These are phyloP conservation scores for Heteromyza rotundicornis DNA, from an alignment of 2,888 invertebrate species.

Conservation along the genomic window DNA sequence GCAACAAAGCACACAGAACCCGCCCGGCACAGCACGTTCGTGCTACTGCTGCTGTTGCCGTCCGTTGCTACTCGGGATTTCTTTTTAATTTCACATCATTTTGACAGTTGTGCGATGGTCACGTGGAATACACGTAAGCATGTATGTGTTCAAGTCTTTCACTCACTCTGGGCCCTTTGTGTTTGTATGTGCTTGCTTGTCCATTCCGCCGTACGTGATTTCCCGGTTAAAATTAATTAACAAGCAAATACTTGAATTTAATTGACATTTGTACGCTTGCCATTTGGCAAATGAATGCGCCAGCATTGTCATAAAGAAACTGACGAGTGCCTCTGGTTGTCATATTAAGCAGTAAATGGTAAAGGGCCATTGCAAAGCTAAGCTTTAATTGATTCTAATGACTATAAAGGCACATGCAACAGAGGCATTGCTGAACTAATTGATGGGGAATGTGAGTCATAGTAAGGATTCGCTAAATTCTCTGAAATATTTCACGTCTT, in stretches of 20 bases:
- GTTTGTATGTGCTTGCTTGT: background rate
- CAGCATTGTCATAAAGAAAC: background rate
- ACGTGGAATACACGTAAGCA: background rate
- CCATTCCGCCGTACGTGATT: background rate
- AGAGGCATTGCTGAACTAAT: too few relatives aligned
- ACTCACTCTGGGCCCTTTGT: background rate
- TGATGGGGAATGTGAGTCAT: too few relatives aligned
- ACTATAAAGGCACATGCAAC: too few relatives aligned
- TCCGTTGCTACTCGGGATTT: background rate
- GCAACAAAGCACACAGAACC: too few relatives aligned
- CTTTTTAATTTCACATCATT: slow-evolving; percentile 3
- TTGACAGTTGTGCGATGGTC: slow-evolving; percentile 1
- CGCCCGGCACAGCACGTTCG: background rate
- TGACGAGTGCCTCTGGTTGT: too few relatives aligned
- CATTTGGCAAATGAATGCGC: background rate
- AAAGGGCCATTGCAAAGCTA: too few relatives aligned
- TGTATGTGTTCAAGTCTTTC: background rate
- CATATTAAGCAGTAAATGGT: too few relatives aligned
- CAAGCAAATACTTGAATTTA: slow-evolving; percentile 2
- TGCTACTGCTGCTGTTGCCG: too few relatives aligned
- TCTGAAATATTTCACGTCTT: too few relatives aligned
- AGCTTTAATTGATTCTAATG: too few relatives aligned
- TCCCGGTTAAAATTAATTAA: background rate
- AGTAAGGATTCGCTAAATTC: too few relatives aligned
- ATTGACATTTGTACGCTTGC: background rate